Base-by-base conservation (phyloP, 2,113 vertebrate genomes). In the Mionectes macconnelli region DNA sequence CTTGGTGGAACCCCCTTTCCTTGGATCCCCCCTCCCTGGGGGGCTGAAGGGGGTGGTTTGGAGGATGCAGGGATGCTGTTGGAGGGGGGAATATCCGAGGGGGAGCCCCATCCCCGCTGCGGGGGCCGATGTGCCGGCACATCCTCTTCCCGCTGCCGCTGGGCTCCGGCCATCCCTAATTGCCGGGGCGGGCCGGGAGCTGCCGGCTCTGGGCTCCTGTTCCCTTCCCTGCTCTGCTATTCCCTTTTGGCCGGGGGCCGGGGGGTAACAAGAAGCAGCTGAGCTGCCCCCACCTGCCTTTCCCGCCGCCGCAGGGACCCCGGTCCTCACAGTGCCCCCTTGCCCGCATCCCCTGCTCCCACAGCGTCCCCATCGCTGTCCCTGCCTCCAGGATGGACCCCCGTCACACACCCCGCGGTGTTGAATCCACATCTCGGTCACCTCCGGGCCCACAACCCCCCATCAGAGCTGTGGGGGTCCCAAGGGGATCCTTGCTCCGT, bases 381-480 rank as follows among this genome's bases (percentile, higher is more conserved):
- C 13, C 60, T 81, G 44, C 49, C 21, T 23, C 62, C 62, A 21
- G 10, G 53, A 33, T 15, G 50, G 28, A 37, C 23, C 28, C 37
- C 14, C 52, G 37, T 5, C 45, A 47, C 22, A 23, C 45, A 45
- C 44, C 44, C 44, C 44, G 20, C 9, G 19, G 20, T 3, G 6
- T 49, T 13, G 7, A 22, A 25, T 5, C 44, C 35, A 8, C 45
- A 6, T 18, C 28, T 24, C 3, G 2, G 13, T 14, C 55, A 31
- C 17, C 44, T 56, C 12, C 4, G 69, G 69, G 12, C 63, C 44
- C n/a, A 1, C 28, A 2, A 1, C 9, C 3, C 25, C 44, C 76
- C 67, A 9, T 9, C 16, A 1, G 8, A 14, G 19, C 50, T 1
- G 0, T 0, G 27, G n/a, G 12, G 39, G 10, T 10, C 1, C 35